Percentiles rank a stretch among this genome's conserved stretches.
Conservation (phyloP, 2,888 invertebrate genomes). For the Apotomis betuletana region DNA sequence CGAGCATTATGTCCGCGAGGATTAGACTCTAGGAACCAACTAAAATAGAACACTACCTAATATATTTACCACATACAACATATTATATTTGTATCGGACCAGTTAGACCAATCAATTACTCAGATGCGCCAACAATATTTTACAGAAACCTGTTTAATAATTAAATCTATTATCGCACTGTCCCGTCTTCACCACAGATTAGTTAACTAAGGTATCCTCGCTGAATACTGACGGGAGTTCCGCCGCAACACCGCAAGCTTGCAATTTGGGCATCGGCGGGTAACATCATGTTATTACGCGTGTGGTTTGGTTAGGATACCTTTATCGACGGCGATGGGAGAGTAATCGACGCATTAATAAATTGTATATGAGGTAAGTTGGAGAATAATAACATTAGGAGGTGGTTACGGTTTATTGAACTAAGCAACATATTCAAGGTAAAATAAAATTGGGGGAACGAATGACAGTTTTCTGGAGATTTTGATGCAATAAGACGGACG, state of each 20-base stretch:
- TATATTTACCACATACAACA: too few species aligned
- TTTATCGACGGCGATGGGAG: neutral
- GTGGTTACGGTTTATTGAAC: neutral
- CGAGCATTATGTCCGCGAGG: too few species aligned
- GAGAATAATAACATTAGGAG: neutral
- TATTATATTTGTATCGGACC: too few species aligned
- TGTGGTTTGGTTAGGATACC: constrained; percentile 23
- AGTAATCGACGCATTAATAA: constrained; percentile 3
- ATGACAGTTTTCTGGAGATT: too few species aligned
- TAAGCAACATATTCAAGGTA: neutral
- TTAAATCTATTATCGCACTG: constrained; percentile 27
- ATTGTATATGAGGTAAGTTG: neutral
- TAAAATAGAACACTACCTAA: too few species aligned
- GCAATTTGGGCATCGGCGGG: constrained; percentile 33
- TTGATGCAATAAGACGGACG: too few species aligned
- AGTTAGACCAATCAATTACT: too few species aligned
- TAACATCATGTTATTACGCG: constrained; percentile 20
- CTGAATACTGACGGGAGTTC: constrained; percentile 22
- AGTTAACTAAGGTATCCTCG: constrained; percentile 27
- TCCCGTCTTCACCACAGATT: constrained; percentile 24
- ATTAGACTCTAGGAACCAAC: too few species aligned
- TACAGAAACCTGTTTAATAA: constrained; percentile 14
- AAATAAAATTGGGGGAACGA: neutral
- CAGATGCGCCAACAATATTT: neutral
- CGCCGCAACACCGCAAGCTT: constrained; percentile 36